phyloP scores from a whole-genome alignment of 2,113 vertebrate species.

The Syngnathus typhle region DNA sequence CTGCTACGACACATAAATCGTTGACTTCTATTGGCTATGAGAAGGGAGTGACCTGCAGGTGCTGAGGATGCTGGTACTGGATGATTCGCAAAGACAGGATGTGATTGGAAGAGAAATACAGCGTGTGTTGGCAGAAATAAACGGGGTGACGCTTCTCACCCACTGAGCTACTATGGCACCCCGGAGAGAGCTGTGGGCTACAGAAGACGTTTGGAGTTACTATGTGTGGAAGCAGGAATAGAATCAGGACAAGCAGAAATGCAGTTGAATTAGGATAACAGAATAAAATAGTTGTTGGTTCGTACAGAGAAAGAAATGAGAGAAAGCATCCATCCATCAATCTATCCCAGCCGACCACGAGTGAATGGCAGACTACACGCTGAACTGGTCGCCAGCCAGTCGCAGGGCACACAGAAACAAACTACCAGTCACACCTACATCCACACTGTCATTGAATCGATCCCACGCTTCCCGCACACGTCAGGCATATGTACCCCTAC shows the following conservation, averaged over 20 bases:
- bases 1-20: constrained; percentile 41
- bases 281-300: constrained; percentile 35
- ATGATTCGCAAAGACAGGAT: not conserved
- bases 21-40: constrained; percentile 44
- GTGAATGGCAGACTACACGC: too few species aligned
- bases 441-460: too few species aligned
- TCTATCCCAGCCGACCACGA: too few species aligned
- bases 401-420: too few species aligned
- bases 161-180: constrained; percentile 51
- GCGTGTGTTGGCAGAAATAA: constrained; percentile 35
- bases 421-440: too few species aligned
- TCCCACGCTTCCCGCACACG: too few species aligned
- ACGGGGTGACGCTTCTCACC: constrained; percentile 55
- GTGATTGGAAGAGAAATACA: constrained; percentile 44
- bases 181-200: constrained; percentile 36
- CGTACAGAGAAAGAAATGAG: constrained; percentile 25
- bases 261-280: constrained; percentile 34
- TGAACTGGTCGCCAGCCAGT: too few species aligned
- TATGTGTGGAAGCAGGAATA: constrained; percentile 24
- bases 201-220: constrained; percentile 10
- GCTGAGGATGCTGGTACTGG: constrained; percentile 40
- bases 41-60: constrained; percentile 36
- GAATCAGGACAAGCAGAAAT: constrained; percentile 14
- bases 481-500: too few species aligned
- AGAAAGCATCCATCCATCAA: not conserved